These are phyloP conservation scores for Andrena fulva DNA, from an alignment of 2,888 invertebrate species.

Conservation along the genomic window DNA sequence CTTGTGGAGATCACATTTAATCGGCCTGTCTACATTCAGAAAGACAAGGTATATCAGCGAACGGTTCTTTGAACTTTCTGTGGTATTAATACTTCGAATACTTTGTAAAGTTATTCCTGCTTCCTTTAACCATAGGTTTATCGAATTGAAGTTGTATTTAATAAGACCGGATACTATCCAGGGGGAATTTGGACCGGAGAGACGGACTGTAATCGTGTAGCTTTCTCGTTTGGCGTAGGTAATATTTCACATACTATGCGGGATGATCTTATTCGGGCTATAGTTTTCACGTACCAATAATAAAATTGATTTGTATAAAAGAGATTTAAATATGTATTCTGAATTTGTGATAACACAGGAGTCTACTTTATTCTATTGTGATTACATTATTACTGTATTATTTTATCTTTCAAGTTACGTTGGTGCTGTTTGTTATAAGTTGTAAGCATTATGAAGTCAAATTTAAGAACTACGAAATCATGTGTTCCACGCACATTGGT, in stretches of 20 bases:
- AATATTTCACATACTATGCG: constrained; percentile 90
- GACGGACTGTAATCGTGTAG: constrained; percentile 89
- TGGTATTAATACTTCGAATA: background rate
- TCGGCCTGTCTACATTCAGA: constrained; percentile 91
- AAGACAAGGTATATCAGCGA: constrained; percentile 87
- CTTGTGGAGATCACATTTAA: constrained; percentile 93
- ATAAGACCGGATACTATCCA: constrained; percentile 93
- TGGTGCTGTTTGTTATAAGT: constrained; percentile 44
- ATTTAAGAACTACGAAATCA: constrained; percentile 31
- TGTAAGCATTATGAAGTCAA: constrained; percentile 28
- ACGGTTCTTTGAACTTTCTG: constrained; percentile 43
- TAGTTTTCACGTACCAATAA: constrained; percentile 88
- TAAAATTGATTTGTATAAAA: constrained; percentile 28
- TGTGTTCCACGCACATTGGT: constrained; percentile 19
- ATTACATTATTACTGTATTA: constrained; percentile 50
- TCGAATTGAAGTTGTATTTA: constrained; percentile 93
- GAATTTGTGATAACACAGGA: constrained; percentile 55
- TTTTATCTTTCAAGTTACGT: constrained; percentile 43
- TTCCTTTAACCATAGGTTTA: constrained; percentile 87
- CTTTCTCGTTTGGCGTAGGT: constrained; percentile 91
- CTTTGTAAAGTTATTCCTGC: background rate
- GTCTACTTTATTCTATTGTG: constrained; percentile 44
- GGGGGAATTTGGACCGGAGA: constrained; percentile 90
- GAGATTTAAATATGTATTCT: constrained; percentile 41
- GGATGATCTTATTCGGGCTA: constrained; percentile 92